Evolutionary conservation across 2,888 invertebrate species (phyloP), one percentile per base, ranked within the genome.

Genomic region (Taenaris catops): DNA sequence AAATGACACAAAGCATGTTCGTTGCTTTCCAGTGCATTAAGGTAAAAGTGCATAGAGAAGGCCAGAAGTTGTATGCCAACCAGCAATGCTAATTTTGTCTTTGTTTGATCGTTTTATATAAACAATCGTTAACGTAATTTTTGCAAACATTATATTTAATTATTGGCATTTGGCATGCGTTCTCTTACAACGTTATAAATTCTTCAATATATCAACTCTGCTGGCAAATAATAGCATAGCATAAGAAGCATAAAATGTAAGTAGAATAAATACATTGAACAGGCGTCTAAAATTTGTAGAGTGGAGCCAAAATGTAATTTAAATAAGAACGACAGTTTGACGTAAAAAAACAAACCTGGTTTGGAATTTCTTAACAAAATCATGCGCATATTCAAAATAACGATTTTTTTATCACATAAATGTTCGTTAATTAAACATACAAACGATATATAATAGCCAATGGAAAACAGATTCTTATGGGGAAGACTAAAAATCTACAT

Each of bases 231-330:
- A 72, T 61, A 67, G 62, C 62, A 60, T 60, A 69, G 66, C 70
- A 60, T 14, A 56, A 53, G 55, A 80, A 79, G 79, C 79, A 11
- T 23, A 29, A 12, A 34, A 8, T 58, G 57, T 51, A 62, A 60
- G 48, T 46, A 53, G 46, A 57, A 55, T 38, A 35, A 55, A 49
- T 62, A 54, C 46, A n/a, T n/a, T n/a, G n/a, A 51, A 55, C 56
- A 74, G 73, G 71, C 74, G 65, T 66, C 75, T 78, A 79, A 68
- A 63, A 73, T 71, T 51, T 61, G 57, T 58, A 52, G 60, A 54
- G 71, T 78, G 83, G 81, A 86, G 83, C 81, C 83, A 76, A 76
- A 55, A 53, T 49, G 43, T 49, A 48, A 53, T 53, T 50, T 51
- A 46, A 51, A 44, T 46, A 50, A 33, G 47, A 51, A 48, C 41